Conservation (phyloP, 2,888 invertebrate species). For the Shargacucullia verbasci region DNA sequence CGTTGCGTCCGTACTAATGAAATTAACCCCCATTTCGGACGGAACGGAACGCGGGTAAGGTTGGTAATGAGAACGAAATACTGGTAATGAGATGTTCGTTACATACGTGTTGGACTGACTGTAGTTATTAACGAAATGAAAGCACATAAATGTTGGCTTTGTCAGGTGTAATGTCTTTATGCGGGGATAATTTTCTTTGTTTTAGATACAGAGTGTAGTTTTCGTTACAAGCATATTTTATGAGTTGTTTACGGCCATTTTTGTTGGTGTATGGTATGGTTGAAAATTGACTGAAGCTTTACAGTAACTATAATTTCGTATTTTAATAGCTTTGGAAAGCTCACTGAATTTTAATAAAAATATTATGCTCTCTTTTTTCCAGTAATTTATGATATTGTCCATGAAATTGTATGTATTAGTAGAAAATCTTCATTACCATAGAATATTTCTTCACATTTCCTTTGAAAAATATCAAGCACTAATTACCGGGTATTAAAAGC, state of each 20-base stretch:
- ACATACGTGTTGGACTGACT: slow-evolving; percentile 74
- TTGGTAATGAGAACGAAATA: slow-evolving; percentile 76
- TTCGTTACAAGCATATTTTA: not conserved
- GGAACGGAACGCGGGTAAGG: slow-evolving; percentile 67
- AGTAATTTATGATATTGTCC: too few relatives aligned
- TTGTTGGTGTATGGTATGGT: too few relatives aligned
- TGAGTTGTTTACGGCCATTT: too few relatives aligned
- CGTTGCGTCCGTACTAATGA: slow-evolving; percentile 87
- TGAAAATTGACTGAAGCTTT: too few relatives aligned
- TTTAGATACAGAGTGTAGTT: slow-evolving; percentile 3
- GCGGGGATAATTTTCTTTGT: slow-evolving; percentile 24
- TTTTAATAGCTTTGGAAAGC: too few relatives aligned
- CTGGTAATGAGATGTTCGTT: slow-evolving; percentile 82
- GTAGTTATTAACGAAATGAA: slow-evolving; percentile 61
- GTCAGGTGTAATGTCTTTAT: slow-evolving; percentile 39
- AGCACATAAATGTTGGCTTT: slow-evolving; percentile 48
- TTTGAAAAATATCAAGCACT: slow-evolving; percentile 32
- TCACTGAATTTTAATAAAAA: too few relatives aligned
- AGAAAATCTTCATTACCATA: slow-evolving; percentile 31
- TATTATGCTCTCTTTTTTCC: too few relatives aligned
- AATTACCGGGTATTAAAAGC: slow-evolving; percentile 39
- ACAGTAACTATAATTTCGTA: too few relatives aligned
- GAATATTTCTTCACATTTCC: slow-evolving; percentile 15
- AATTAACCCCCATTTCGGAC: slow-evolving; percentile 84
- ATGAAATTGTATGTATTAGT: slow-evolving; percentile 2